Evolutionary conservation across 2,113 vertebrate species (phyloP).

Genomic region (Tympanuchus pallidicinctus): DNA sequence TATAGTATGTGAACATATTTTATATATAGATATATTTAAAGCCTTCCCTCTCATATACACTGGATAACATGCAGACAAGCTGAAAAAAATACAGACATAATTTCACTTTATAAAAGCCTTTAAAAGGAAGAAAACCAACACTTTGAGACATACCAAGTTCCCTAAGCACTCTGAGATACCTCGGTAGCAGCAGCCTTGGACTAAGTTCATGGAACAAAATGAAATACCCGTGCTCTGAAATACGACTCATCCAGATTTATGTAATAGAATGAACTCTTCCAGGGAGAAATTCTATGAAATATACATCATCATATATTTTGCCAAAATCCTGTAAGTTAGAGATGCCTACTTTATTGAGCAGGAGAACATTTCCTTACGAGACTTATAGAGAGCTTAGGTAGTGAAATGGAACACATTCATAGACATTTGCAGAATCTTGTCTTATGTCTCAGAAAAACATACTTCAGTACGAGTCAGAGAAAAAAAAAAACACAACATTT

Average conservation of each 20-base stretch:
- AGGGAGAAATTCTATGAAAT: background rate
- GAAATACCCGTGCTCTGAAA: constrained; percentile 27
- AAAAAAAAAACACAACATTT: background rate
- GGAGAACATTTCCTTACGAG: background rate
- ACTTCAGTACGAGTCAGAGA: background rate
- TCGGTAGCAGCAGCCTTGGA: background rate
- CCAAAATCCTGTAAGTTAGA: constrained; percentile 28
- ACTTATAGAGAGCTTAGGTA: background rate
- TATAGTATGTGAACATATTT: constrained; percentile 58
- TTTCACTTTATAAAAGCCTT: constrained; percentile 37
- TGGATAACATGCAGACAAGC: constrained; percentile 31
- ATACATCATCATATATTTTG: background rate
- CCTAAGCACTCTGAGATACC: background rate
- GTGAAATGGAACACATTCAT: background rate
- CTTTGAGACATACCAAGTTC: background rate
- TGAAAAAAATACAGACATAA: constrained; percentile 48
- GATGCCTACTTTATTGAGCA: background rate
- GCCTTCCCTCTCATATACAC: constrained; percentile 38
- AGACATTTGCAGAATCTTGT: background rate
- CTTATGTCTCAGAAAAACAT: background rate
- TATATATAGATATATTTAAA: background rate
- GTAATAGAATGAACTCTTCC: background rate
- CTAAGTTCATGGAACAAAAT: constrained; percentile 5
- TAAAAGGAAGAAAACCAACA: background rate
- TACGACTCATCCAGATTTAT: constrained; percentile 14